Evolutionary conservation across 2,797 vertebrate species (phyloP).

Genomic region (Neosilurus hyrtlii): DNA sequence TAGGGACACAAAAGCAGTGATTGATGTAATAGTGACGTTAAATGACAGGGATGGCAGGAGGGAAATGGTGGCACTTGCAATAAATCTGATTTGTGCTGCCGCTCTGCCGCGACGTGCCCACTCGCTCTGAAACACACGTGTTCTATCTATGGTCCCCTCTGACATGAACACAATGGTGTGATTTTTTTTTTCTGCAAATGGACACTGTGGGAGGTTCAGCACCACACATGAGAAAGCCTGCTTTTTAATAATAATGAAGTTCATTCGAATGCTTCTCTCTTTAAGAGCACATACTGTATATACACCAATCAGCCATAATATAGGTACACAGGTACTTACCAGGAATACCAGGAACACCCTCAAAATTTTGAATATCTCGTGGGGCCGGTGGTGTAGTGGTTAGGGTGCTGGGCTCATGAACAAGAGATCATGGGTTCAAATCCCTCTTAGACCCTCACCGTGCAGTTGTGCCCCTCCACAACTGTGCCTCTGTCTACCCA

Average conservation of each 20-base stretch:
- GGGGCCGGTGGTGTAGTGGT: too few relatives aligned
- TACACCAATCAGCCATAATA: too few relatives aligned
- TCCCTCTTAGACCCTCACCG: too few relatives aligned
- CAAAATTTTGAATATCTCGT: too few relatives aligned
- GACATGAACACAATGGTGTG: slow-evolving; percentile 50
- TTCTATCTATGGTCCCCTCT: slow-evolving; percentile 39
- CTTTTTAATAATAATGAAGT: slow-evolving; percentile 50
- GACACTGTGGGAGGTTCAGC: slow-evolving; percentile 33
- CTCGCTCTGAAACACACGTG: slow-evolving; percentile 37
- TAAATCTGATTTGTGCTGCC: slow-evolving; percentile 54
- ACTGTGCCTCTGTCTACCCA: too few relatives aligned
- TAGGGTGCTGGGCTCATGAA: too few relatives aligned
- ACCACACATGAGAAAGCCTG: slow-evolving; percentile 41
- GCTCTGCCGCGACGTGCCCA: slow-evolving; percentile 47
- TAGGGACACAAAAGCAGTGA: slow-evolving; percentile 57
- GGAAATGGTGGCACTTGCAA: slow-evolving; percentile 46
- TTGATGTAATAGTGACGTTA: slow-evolving; percentile 65
- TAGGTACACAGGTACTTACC: too few relatives aligned
- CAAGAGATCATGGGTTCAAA: too few relatives aligned
- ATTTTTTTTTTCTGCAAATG: slow-evolving; percentile 40
- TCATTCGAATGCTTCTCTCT: slow-evolving; percentile 34
- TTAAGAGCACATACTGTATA: slow-evolving; percentile 3
- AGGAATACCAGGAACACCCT: too few relatives aligned
- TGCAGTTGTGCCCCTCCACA: too few relatives aligned
- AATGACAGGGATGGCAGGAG: slow-evolving; percentile 47